These are phyloP conservation scores for Nebria salina DNA, from an alignment of 2,888 invertebrate species.

Conservation along the genomic window DNA sequence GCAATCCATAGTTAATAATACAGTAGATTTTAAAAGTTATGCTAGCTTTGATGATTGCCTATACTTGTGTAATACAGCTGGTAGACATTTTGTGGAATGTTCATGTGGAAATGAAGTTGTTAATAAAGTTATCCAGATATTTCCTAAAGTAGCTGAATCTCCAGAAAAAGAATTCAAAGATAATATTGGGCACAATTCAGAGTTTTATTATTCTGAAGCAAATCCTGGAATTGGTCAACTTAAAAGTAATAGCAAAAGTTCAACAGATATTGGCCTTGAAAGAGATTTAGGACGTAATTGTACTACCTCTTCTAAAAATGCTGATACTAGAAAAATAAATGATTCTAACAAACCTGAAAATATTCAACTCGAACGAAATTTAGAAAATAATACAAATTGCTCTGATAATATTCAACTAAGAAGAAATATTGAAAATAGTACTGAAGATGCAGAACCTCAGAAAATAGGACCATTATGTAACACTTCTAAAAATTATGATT, in stretches of 20 bases:
- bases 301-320: conserved; percentile 13
- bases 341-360: conserved; percentile 2
- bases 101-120: conserved; percentile 47
- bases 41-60: conserved; percentile 49
- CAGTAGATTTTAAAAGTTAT: conserved; percentile 10
- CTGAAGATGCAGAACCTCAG: neutral
- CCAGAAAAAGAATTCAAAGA: conserved; percentile 25
- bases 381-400: neutral
- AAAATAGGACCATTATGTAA: neutral
- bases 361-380: neutral
- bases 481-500: neutral
- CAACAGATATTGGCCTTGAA: neutral
- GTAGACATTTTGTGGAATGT: conserved; percentile 50
- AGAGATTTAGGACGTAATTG: neutral
- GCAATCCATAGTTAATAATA: neutral
- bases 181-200: conserved; percentile 6
- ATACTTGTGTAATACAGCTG: conserved; percentile 11
- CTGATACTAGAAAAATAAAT: conserved; percentile 3
- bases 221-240: no score
- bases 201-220: no score
- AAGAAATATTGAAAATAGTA: neutral
- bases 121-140: conserved; percentile 12
- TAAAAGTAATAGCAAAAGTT: no score
- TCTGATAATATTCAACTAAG: neutral
- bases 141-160: conserved; percentile 41